Conservation (phyloP, 1,140 invertebrate species). For the Matsumurasca onukii region DNA sequence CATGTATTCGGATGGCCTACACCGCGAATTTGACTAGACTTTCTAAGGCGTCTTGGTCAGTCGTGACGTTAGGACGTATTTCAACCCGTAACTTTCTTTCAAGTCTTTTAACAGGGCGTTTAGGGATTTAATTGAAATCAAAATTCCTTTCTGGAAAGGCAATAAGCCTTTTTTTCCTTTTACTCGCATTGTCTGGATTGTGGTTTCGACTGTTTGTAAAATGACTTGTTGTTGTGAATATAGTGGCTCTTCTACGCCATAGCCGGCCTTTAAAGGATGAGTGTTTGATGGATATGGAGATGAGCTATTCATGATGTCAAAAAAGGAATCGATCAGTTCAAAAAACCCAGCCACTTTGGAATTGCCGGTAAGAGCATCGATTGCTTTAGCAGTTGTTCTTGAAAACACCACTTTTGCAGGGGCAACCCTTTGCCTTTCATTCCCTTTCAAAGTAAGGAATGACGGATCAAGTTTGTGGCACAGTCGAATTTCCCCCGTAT, state of each 20-base stretch:
- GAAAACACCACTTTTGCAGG: constrained; percentile 10
- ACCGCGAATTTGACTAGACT: too few species aligned
- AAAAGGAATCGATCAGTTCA: not conserved
- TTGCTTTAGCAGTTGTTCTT: constrained; percentile 3
- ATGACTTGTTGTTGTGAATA: too few species aligned
- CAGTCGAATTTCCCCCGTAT: constrained; percentile 7
- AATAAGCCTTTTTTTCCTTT: not conserved
- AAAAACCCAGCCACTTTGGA: not conserved
- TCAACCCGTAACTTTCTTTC: not conserved
- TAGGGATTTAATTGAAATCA: constrained; percentile 2
- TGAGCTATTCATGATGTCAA: constrained; percentile 2
- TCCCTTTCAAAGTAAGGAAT: not conserved
- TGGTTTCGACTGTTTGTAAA: not conserved
- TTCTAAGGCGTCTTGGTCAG: constrained; percentile 30
- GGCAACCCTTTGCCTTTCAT: not conserved
- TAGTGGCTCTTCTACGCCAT: not conserved
- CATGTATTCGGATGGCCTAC: too few species aligned
- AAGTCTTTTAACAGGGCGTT: not conserved
- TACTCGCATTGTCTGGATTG: not conserved
- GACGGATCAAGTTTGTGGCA: constrained; percentile 4
- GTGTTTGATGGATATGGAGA: not conserved
- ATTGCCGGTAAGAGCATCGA: not conserved
- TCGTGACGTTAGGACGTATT: constrained; percentile 29
- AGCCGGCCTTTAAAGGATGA: not conserved
- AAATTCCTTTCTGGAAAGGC: too few species aligned